phyloP scores from a whole-genome alignment of 2,797 vertebrate species.

The Acanthopagrus latus region DNA sequence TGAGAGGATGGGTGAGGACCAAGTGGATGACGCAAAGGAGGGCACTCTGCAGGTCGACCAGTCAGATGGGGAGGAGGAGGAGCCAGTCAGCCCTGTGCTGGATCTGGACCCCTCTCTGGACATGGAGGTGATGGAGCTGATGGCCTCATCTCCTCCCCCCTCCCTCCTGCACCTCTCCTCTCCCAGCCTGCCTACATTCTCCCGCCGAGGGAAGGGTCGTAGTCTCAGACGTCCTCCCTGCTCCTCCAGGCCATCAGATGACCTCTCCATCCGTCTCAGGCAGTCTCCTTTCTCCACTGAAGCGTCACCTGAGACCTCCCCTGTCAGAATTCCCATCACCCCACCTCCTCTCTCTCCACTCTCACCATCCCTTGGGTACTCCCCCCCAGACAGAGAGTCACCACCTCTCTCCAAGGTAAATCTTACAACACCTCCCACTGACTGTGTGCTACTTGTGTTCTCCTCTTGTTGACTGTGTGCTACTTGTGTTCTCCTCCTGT shows the following conservation, averaged over 20 bases:
- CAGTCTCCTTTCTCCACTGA: slow-evolving; percentile 84
- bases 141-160: slow-evolving; percentile 73
- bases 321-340: slow-evolving; percentile 65
- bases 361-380: slow-evolving; percentile 65
- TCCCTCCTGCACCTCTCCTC: slow-evolving; percentile 83
- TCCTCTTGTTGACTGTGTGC: neutral
- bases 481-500: neutral
- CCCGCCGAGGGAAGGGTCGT: slow-evolving; percentile 56
- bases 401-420: slow-evolving; percentile 66
- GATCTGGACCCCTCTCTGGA: slow-evolving; percentile 74
- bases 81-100: slow-evolving; percentile 62
- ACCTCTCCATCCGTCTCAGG: slow-evolving; percentile 77
- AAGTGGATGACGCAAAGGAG: slow-evolving; percentile 12
- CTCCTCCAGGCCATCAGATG: slow-evolving; percentile 77
- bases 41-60: slow-evolving; percentile 27
- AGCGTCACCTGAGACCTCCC: slow-evolving; percentile 82
- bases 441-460: neutral
- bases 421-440: neutral
- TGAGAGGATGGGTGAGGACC: neutral
- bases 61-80: slow-evolving; percentile 64
- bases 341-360: slow-evolving; percentile 73
- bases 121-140: slow-evolving; percentile 81
- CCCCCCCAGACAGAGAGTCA: slow-evolving; percentile 58
- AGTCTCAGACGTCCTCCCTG: slow-evolving; percentile 74
- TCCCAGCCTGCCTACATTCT: slow-evolving; percentile 19